Conservation (phyloP, 1,140 invertebrate species). For the Frieseomelitta varia region DNA sequence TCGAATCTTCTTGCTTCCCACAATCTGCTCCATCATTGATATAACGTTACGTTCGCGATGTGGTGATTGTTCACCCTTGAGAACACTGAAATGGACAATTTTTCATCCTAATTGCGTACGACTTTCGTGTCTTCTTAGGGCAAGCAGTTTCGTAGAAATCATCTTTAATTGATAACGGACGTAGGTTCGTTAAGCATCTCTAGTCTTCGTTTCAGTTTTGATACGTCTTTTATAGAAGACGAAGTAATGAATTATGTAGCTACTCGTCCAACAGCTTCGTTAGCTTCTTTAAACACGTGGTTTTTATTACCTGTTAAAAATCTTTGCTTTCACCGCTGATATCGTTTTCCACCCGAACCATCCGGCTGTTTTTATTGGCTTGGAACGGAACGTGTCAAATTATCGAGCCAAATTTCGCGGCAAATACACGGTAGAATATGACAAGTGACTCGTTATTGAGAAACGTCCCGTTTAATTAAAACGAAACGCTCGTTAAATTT, state of each 20-base stretch:
- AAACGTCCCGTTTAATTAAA: neutral
- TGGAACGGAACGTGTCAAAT: neutral
- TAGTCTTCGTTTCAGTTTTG: no score
- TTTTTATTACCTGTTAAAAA: neutral
- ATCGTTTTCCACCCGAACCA: neutral
- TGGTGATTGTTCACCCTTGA: no score
- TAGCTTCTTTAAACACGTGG: neutral
- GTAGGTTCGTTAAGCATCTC: no score
- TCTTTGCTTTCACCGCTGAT: neutral
- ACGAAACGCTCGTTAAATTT: neutral
- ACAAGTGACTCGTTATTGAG: neutral
- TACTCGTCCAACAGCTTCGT: neutral
- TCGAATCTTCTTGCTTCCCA: no score
- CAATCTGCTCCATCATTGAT: no score
- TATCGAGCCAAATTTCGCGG: neutral
- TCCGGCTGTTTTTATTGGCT: neutral
- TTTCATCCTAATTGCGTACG: no score
- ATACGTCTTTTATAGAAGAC: no score
- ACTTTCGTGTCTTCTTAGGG: no score
- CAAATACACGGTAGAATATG: neutral
- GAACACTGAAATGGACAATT: no score
- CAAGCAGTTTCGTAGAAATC: no score
- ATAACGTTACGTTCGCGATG: no score
- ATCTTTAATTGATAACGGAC: no score
- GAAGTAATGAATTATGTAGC: neutral